Conservation (phyloP, 2,797 vertebrate species). For the Mycteria americana region DNA sequence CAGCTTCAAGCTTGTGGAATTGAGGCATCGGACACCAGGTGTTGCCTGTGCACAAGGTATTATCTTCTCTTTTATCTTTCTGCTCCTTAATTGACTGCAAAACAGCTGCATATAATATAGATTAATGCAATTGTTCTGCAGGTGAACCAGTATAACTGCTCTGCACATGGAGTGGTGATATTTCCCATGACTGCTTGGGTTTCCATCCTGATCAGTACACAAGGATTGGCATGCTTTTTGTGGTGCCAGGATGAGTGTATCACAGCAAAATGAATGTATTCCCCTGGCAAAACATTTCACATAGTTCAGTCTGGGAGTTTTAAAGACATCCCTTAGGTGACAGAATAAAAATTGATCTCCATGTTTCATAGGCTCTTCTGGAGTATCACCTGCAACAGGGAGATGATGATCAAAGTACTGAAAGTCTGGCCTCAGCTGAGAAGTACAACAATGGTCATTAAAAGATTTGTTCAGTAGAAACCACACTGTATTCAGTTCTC, state of each 20-base stretch:
- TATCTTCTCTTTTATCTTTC: neutral
- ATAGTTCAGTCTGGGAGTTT: neutral
- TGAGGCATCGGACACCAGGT: neutral
- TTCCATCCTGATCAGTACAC: neutral
- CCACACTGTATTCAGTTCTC: neutral
- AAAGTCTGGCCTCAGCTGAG: neutral
- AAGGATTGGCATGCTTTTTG: neutral
- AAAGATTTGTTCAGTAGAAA: neutral
- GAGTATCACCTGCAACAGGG: neutral
- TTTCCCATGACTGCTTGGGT: neutral
- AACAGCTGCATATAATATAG: neutral
- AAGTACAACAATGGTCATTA: neutral
- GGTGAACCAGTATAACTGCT: neutral
- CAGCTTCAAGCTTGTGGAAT: neutral
- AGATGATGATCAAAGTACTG: neutral
- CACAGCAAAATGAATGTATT: neutral
- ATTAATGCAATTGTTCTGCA: neutral
- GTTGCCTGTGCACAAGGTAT: neutral
- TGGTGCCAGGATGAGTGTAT: neutral
- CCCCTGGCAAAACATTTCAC: neutral
- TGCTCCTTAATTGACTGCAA: neutral
- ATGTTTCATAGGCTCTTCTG: neutral
- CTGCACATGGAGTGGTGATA: neutral
- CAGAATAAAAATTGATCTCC: neutral
- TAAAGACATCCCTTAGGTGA: neutral